These are phyloP conservation scores for Lasioglossum morio DNA, from an alignment of 2,888 invertebrate genomes.

Conservation along the genomic window DNA sequence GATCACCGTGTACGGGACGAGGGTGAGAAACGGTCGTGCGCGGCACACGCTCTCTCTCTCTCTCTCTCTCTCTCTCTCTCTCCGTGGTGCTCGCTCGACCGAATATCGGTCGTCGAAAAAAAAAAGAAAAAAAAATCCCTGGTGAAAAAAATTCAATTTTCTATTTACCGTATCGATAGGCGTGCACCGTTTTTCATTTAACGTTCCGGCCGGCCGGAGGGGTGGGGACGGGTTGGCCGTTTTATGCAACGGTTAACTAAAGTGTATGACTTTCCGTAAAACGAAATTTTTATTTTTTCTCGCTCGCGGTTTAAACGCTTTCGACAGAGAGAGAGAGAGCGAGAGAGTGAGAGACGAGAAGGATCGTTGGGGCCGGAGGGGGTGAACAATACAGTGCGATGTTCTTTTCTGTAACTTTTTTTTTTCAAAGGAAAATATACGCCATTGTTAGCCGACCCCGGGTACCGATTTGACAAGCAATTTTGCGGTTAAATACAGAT, in stretches of 20 bases:
- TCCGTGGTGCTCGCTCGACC: not conserved
- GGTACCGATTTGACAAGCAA: conserved; percentile 36
- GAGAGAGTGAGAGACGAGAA: not conserved
- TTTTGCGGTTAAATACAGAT: conserved; percentile 44
- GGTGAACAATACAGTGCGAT: not conserved
- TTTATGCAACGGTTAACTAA: conserved; percentile 54
- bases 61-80: no score
- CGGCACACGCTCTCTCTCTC: not conserved
- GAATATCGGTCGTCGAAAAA: not conserved
- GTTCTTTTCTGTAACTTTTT: conserved; percentile 29
- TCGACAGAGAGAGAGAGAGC: not conserved
- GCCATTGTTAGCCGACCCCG: conserved; percentile 7
- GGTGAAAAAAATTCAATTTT: conserved; percentile 31
- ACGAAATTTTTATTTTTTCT: conserved; percentile 19
- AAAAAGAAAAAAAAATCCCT: not conserved
- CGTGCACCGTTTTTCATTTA: conserved; percentile 40
- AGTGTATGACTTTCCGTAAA: conserved; percentile 51
- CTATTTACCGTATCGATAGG: conserved; percentile 26
- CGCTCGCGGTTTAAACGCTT: conserved; percentile 36
- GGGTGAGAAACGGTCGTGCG: not conserved
- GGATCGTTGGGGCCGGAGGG: not conserved
- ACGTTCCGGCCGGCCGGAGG: not conserved
- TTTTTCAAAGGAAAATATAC: conserved; percentile 16
- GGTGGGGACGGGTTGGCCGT: not conserved
- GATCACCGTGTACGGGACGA: not conserved